Percentiles rank a stretch among this genome's conserved stretches.
phyloP scores from a whole-genome alignment of 2,797 vertebrate species.

The Chromobotia macracanthus region DNA sequence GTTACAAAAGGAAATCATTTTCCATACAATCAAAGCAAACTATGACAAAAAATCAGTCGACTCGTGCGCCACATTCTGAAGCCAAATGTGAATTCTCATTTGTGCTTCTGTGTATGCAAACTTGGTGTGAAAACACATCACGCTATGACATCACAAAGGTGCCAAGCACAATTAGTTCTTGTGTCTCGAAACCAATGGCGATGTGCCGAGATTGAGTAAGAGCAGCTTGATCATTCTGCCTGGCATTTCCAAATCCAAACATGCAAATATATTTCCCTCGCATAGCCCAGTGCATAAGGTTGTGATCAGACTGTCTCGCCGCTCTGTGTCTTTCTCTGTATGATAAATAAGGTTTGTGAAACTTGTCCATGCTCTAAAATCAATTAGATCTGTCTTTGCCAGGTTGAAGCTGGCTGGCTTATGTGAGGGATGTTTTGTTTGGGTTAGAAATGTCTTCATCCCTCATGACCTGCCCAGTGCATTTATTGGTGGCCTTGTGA shows the following conservation, averaged over 20 bases:
- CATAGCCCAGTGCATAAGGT: neutral
- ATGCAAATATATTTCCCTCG: neutral
- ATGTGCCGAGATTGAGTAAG: too few relatives aligned
- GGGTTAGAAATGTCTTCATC: conserved; percentile 11
- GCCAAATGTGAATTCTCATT: too few relatives aligned
- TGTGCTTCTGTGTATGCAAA: too few relatives aligned
- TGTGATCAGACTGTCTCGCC: conserved; percentile 41
- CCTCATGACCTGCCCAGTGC: conserved; percentile 30
- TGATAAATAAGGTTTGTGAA: conserved; percentile 58
- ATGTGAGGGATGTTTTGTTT: conserved; percentile 30
- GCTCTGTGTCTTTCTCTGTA: conserved; percentile 39
- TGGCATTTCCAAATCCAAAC: neutral
- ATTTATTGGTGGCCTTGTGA: conserved; percentile 25
- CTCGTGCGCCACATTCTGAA: too few relatives aligned
- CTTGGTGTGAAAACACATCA: too few relatives aligned
- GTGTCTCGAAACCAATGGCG: too few relatives aligned
- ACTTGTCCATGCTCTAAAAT: conserved; percentile 68
- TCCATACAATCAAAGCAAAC: too few relatives aligned
- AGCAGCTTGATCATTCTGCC: too few relatives aligned
- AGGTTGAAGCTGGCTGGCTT: conserved; percentile 16
- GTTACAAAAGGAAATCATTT: too few relatives aligned
- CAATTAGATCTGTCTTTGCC: conserved; percentile 63
- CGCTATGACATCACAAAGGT: too few relatives aligned
- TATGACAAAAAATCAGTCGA: too few relatives aligned
- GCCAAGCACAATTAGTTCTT: too few relatives aligned